Conservation (phyloP, 1,140 invertebrate genomes). For the Drosophila tristis region DNA sequence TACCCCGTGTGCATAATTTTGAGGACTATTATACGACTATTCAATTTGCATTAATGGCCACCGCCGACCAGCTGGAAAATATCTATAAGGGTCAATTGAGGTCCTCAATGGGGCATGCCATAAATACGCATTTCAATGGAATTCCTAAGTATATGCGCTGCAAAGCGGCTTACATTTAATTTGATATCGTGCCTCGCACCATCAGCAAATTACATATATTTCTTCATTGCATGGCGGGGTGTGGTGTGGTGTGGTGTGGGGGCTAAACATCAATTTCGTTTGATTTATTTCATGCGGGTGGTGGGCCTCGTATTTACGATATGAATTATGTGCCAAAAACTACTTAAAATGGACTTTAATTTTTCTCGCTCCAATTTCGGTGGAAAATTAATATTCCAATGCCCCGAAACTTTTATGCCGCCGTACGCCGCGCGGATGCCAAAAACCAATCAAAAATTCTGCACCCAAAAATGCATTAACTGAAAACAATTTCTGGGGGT, state of each 20-base stretch:
- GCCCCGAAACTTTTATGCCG: not conserved
- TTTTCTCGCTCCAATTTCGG: constrained; percentile 12
- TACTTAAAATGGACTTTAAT: too few species aligned
- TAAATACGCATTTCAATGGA: constrained; percentile 58
- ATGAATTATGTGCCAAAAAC: constrained; percentile 1
- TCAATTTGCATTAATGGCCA: constrained; percentile 44
- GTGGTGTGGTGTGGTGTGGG: not conserved
- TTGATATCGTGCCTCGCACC: constrained; percentile 24
- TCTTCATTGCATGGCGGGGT: not conserved
- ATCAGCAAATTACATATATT: constrained; percentile 13
- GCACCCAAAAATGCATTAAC: constrained; percentile 35
- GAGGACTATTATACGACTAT: constrained; percentile 9
- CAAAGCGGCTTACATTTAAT: constrained; percentile 69
- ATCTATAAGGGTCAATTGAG: constrained; percentile 8
- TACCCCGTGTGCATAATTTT: too few species aligned
- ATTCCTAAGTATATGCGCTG: constrained; percentile 39
- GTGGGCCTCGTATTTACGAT: constrained; percentile 21
- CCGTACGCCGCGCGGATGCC: not conserved
- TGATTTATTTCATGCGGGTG: constrained; percentile 32
- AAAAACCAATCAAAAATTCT: constrained; percentile 46
- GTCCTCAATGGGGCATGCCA: constrained; percentile 29
- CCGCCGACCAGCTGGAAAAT: constrained; percentile 1
- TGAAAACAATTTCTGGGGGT: constrained; percentile 4
- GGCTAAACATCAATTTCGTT: constrained; percentile 16
- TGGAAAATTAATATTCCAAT: constrained; percentile 21